Evolutionary conservation across 2,797 vertebrate species (phyloP), one percentile per base, ranked within the genome.

Genomic region (Lagodon rhomboides): DNA sequence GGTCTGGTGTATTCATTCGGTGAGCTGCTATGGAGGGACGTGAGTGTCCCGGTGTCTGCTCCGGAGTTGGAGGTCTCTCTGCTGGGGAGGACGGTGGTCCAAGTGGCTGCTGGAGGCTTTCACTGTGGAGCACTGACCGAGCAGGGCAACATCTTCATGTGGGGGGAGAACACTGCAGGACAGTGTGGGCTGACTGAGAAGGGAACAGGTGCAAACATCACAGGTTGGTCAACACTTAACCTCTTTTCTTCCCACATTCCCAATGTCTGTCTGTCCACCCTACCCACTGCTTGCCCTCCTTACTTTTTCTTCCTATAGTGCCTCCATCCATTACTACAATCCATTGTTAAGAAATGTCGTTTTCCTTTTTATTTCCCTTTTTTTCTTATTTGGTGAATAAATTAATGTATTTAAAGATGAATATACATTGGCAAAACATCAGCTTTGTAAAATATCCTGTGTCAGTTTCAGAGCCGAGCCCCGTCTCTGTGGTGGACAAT

Each of bases 1-100:
- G 97, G 98, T 69, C 94, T 95, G n/a, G 98, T 99, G 63, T 99
- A 97, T 92, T 98, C 96, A 66, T 98, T 97, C 6, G 98, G 98
- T 46, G 95, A 93, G 65, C 95, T 98, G 81, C 89, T 96, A 0
- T 99, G 98, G 98, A 96, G 92, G 75, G 81, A 83, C 65, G 49
- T 81, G 91, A 93, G 79, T 16, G n/a, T 96, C 44, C 89, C 90
- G 0, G 71, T 80, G 63, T 87, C 91, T 16, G 84, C 83, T n/a
- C 97, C 97, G 1, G 0, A 96, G 74, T 90, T 97, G 72, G 98
- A 99, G 91, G 94, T 81, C 44, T 90, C 95, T 69, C 93, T 99
- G 80, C 85, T 83, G 51, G 96, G 95, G 10, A 96, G 92, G 49
- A 88, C 18, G 3, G 91, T 98, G 50, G 94, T 96, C 63, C 95